Evolutionary conservation across 2,797 vertebrate species (phyloP).

Genomic region (Delichon dasypus): DNA sequence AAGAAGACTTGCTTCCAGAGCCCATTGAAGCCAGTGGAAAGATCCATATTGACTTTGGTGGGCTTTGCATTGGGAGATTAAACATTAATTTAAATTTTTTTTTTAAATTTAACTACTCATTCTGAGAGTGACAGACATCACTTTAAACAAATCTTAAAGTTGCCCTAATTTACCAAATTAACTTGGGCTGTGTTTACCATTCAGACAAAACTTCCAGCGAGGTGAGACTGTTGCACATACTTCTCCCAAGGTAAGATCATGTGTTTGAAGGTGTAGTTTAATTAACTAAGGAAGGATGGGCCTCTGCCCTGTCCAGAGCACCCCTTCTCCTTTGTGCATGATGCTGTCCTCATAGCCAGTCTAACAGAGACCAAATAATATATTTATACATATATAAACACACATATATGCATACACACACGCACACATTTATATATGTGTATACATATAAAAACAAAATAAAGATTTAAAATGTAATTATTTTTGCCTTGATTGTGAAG

Average conservation of each 20-base stretch:
- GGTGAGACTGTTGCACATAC: background rate
- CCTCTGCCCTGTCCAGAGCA: background rate
- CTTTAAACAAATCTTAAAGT: background rate
- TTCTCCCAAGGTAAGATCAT: background rate
- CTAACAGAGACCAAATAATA: background rate
- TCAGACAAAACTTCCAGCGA: background rate
- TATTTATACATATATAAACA: too few species aligned
- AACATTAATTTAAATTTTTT: background rate
- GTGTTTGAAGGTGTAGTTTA: background rate
- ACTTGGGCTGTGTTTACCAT: background rate
- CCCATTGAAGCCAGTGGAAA: background rate
- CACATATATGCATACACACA: fast-evolving
- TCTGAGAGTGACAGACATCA: background rate
- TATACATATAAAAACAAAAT: background rate
- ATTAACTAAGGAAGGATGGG: background rate
- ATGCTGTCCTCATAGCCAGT: background rate
- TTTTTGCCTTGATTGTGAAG: background rate
- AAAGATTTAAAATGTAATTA: background rate
- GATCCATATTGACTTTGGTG: background rate
- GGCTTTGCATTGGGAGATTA: background rate
- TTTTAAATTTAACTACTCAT: background rate
- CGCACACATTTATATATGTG: fast-evolving
- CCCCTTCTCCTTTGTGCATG: background rate
- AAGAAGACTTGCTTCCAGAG: background rate
- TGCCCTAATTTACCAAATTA: background rate